These are phyloP conservation scores for Tricholauxania praeusta DNA, from an alignment of 2,888 invertebrate genomes.

Conservation along the genomic window DNA sequence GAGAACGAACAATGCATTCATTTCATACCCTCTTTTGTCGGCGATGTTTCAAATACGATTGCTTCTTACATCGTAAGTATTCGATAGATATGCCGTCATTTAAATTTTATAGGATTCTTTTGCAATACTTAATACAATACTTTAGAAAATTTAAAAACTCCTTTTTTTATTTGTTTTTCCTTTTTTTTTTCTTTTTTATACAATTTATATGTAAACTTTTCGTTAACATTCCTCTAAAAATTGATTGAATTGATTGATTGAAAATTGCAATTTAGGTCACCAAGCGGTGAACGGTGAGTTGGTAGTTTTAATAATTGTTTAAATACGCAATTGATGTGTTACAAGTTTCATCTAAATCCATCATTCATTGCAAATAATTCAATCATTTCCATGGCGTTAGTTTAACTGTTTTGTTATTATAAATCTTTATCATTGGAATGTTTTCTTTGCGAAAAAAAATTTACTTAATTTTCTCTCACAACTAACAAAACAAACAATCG, in stretches of 20 bases:
- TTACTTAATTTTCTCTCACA: slow-evolving; percentile 19
- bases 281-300: slow-evolving; percentile 68
- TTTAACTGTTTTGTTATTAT: slow-evolving; percentile 16
- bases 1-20: slow-evolving; percentile 98
- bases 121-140: background rate
- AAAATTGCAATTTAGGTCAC: slow-evolving; percentile 65
- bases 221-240: slow-evolving; percentile 25
- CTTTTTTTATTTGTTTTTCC: slow-evolving; percentile 52
- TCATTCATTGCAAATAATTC: slow-evolving; percentile 33
- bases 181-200: slow-evolving; percentile 57
- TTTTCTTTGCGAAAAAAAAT: background rate
- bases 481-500: slow-evolving; percentile 22
- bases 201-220: slow-evolving; percentile 42
- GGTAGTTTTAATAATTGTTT: slow-evolving; percentile 40
- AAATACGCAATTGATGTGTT: slow-evolving; percentile 31
- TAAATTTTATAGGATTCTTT: slow-evolving; percentile 23
- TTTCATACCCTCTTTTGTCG: slow-evolving; percentile 98
- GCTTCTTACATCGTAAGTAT: slow-evolving; percentile 94
- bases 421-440: slow-evolving; percentile 27
- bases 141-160: slow-evolving; percentile 10
- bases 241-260: slow-evolving; percentile 33
- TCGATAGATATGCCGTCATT: slow-evolving; percentile 27
- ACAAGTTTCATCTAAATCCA: slow-evolving; percentile 29
- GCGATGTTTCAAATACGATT: slow-evolving; percentile 98
- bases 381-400: slow-evolving; percentile 24